Evolutionary conservation across 2,888 invertebrate genomes (phyloP).

Genomic region (Andricus quercusramuli): DNA sequence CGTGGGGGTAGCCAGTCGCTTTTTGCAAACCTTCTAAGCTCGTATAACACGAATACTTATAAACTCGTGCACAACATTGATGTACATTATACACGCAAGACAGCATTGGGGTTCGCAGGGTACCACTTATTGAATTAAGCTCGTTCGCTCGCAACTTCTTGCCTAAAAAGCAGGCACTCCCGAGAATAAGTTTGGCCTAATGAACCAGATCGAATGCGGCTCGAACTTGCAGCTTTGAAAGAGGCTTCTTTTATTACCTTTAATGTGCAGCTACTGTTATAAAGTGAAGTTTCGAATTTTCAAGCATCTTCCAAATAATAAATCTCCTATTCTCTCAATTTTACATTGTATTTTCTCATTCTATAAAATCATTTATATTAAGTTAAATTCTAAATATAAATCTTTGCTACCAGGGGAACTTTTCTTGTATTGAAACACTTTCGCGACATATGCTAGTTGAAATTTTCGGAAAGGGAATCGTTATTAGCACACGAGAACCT

Average conservation of each 20-base stretch:
- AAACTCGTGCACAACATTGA: constrained; percentile 44
- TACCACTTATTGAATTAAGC: constrained; percentile 64
- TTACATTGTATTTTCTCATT: no score
- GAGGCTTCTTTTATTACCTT: not conserved
- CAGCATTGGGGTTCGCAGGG: constrained; percentile 41
- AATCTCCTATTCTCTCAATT: no score
- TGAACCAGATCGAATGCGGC: constrained; percentile 39
- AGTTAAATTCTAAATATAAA: no score
- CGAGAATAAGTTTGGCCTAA: constrained; percentile 14
- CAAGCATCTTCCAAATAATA: not conserved
- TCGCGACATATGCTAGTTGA: not conserved
- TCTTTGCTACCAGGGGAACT: not conserved
- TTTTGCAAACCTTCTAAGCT: constrained; percentile 50
- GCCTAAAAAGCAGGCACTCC: constrained; percentile 42
- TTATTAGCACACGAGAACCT: constrained; percentile 17
- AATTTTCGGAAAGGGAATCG: constrained; percentile 17
- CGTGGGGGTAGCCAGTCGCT: constrained; percentile 44
- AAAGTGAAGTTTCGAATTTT: not conserved
- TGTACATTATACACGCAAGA: constrained; percentile 43
- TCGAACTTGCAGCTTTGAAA: constrained; percentile 10
- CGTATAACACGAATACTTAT: constrained; percentile 56
- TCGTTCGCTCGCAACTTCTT: constrained; percentile 54
- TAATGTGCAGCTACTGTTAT: no score
- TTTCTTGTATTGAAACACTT: not conserved
- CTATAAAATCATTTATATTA: no score